Conservation (phyloP, 2,113 vertebrate genomes). For the Tachuris rubrigastra region DNA sequence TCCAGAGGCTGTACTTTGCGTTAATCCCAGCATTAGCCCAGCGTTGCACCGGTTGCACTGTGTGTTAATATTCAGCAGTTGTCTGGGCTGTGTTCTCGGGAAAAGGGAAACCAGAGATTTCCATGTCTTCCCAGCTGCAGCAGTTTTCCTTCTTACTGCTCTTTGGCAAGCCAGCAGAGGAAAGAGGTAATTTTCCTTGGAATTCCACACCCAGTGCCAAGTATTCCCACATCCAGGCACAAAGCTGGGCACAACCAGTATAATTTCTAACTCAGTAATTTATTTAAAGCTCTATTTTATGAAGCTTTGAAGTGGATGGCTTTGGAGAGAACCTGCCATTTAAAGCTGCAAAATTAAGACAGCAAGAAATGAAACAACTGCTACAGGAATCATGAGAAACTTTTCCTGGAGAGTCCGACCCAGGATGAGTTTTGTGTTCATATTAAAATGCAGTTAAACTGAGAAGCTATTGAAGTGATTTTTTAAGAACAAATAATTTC, state of each 20-base stretch:
- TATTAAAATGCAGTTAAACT: neutral
- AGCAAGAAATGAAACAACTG: neutral
- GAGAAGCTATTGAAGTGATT: neutral
- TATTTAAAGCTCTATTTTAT: constrained; percentile 17
- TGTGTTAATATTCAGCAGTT: neutral
- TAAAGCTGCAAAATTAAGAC: constrained; percentile 1
- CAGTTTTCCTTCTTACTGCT: neutral
- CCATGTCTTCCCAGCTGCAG: neutral
- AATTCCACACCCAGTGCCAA: neutral
- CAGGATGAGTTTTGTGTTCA: neutral
- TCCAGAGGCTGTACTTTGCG: fast-evolving
- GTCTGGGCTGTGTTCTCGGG: neutral
- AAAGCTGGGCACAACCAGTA: neutral
- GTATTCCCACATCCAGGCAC: constrained; percentile 28
- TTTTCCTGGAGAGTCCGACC: neutral
- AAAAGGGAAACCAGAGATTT: neutral
- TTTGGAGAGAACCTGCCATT: constrained; percentile 13
- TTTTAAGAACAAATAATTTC: neutral
- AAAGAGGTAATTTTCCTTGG: constrained; percentile 18
- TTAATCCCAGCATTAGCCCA: neutral
- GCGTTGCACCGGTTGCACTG: fast-evolving
- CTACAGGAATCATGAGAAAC: neutral
- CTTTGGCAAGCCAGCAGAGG: neutral
- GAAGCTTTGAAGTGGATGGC: constrained; percentile 19
- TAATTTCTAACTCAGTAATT: neutral